Evolutionary conservation across 2,113 vertebrate genomes (phyloP), one percentile per base, ranked within the genome.

Genomic region (Erythrocercus mccallii): DNA sequence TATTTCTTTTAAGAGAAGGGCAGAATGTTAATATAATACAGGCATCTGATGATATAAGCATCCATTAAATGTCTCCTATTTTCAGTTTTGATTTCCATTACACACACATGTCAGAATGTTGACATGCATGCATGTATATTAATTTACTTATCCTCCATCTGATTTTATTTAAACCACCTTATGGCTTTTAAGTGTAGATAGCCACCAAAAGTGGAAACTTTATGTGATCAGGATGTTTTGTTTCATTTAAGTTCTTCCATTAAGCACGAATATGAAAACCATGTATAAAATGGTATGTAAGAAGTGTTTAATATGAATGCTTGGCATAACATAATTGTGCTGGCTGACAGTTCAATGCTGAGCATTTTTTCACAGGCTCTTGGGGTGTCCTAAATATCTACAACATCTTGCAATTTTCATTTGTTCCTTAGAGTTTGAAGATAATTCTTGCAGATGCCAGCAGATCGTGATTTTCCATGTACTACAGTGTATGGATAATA

Each of bases 31-130:
- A 37, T 73, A 6, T 18, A n/a, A 60, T n/a, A 30, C 2, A 10
- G 33, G 9, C 10, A 31, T 70, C 60, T 83, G 47, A 27, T 61
- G 24, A 24, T 72, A 33, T 0, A 86, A 73, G 27, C 11, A 28
- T 82, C 28, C 40, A 2, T 86, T 91, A 90, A 65, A 70, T 35
- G 47, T 58, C 51, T 76, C 30, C 28, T 64, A 24, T 76, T 86
- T 91, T 88, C 45, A 40, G n/a, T 38, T 95, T 82, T 80, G 9
- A 50, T 90, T 92, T 90, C 79, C 11, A 28, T 83, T 54, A 57
- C 15, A 21, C 23, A 33, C 0, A 1, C 17, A 8, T 30, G 20
- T 57, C 1, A 14, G 20, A 56, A 77, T 24, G 13, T 54, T 30
- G 30, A 28, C 3, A 21, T 38, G 16, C 1, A 2, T 83, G 62